Conservation (phyloP, 2,888 invertebrate species). For the Netelia virgata region DNA sequence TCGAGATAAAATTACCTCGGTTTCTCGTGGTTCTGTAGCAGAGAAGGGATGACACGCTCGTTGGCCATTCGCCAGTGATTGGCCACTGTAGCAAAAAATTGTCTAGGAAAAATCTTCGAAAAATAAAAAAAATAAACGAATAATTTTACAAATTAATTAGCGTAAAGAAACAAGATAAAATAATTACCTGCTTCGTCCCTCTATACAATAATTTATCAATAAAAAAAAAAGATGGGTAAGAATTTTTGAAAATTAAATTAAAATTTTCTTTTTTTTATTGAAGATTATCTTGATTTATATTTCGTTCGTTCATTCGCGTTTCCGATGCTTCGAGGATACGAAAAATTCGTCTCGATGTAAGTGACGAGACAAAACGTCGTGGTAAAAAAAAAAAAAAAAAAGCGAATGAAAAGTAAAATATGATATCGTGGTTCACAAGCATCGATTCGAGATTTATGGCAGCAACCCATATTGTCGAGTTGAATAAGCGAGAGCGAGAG, state of each 20-base stretch:
- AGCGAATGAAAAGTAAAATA: not conserved
- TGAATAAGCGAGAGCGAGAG: conserved; percentile 10
- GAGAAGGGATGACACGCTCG: not conserved
- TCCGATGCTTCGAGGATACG: too few species aligned
- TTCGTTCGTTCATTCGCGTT: too few species aligned
- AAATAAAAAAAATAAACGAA: too few species aligned
- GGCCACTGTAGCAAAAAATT: not conserved
- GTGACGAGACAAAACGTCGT: not conserved
- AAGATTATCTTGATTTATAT: not conserved
- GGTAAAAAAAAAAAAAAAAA: not conserved
- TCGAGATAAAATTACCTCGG: conserved; percentile 37
- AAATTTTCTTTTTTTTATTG: not conserved
- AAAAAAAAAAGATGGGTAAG: not conserved
- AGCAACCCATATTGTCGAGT: conserved; percentile 24
- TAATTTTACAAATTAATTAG: not conserved
- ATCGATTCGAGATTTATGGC: conserved; percentile 49
- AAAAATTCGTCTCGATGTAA: not conserved
- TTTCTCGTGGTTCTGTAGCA: not conserved
- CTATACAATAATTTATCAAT: too few species aligned
- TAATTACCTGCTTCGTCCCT: too few species aligned
- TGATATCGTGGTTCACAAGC: not conserved
- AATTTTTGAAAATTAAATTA: not conserved
- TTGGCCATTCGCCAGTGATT: not conserved
- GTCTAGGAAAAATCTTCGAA: too few species aligned
- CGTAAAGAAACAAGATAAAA: not conserved